Percentiles rank a stretch among this genome's conserved stretches.
Conservation (phyloP, 1,140 invertebrate species). For the Anagrus nilaparvatae region DNA sequence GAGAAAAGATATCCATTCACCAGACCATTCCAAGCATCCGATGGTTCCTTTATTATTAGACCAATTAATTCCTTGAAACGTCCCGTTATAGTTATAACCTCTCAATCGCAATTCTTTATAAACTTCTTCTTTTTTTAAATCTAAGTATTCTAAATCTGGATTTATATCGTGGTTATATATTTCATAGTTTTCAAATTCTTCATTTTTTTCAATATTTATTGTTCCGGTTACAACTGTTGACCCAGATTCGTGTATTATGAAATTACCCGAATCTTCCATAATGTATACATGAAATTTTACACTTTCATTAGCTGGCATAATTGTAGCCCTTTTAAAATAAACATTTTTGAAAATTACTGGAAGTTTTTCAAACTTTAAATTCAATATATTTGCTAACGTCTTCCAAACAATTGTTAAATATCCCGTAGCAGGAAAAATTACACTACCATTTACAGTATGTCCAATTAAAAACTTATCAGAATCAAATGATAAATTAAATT, state of each 20-base stretch:
- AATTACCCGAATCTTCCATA: too few relatives aligned
- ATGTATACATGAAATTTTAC: slow-evolving; percentile 71
- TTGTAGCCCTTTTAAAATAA: slow-evolving; percentile 71
- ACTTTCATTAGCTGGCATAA: slow-evolving; percentile 55
- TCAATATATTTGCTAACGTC: slow-evolving; percentile 69
- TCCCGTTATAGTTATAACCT: slow-evolving; percentile 77
- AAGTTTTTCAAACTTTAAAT: slow-evolving; percentile 57
- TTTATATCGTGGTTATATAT: too few relatives aligned
- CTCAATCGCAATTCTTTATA: slow-evolving; percentile 80
- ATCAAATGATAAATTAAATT: too few relatives aligned
- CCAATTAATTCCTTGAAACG: slow-evolving; percentile 54
- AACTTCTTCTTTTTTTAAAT: too few relatives aligned
- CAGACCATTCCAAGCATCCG: slow-evolving; percentile 35
- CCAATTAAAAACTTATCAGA: too few relatives aligned
- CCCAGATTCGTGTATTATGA: too few relatives aligned
- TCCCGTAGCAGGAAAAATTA: too few relatives aligned
- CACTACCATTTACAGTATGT: too few relatives aligned
- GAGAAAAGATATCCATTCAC: slow-evolving; percentile 81
- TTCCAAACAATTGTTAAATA: too few relatives aligned
- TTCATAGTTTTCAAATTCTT: slow-evolving; percentile 61
- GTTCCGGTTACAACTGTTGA: too few relatives aligned
- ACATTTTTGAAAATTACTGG: slow-evolving; percentile 81
- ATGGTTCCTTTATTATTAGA: slow-evolving; percentile 16
- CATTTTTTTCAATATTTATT: slow-evolving; percentile 35
- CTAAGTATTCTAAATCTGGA: too few relatives aligned